A percentile compares a stretch with the other conserved stretches of the same genome.
Conservation (phyloP, 2,888 invertebrate species). For the Megastigmus dorsalis region DNA sequence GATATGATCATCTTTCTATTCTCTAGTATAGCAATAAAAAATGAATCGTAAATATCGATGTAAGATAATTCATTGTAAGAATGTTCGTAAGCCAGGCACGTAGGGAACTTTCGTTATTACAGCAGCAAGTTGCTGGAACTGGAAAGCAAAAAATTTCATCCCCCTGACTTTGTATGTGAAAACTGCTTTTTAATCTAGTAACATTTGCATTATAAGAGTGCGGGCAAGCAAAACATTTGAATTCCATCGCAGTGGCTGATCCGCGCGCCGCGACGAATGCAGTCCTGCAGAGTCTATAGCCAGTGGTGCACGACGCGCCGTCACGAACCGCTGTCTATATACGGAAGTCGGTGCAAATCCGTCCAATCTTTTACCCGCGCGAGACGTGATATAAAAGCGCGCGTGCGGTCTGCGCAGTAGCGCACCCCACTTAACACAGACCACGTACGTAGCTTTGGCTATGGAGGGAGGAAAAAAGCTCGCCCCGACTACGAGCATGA, state of each 20-base stretch:
- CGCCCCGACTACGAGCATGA: background rate
- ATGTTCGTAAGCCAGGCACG: too few relatives aligned
- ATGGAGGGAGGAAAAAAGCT: slow-evolving; percentile 10
- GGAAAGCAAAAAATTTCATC: background rate
- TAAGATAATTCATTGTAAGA: too few relatives aligned
- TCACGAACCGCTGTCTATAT: slow-evolving; percentile 30
- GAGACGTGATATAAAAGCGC: slow-evolving; percentile 41
- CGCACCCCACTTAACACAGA: slow-evolving; percentile 31
- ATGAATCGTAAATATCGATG: too few relatives aligned
- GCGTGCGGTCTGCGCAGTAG: background rate
- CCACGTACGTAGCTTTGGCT: slow-evolving; percentile 18
- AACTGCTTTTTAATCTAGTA: background rate
- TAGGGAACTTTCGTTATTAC: too few relatives aligned
- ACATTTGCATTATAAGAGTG: background rate
- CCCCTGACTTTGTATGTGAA: background rate
- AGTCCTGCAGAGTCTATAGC: background rate
- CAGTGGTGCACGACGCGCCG: background rate
- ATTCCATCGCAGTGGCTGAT: background rate
- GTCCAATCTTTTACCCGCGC: slow-evolving; percentile 47
- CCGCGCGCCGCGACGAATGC: slow-evolving; percentile 6
- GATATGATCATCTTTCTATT: too few relatives aligned
- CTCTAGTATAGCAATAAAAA: too few relatives aligned
- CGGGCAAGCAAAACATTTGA: background rate
- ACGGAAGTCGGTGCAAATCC: slow-evolving; percentile 40
- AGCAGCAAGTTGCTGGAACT: too few relatives aligned